Conservation (phyloP, 2,888 invertebrate genomes). For the Tubulanus polymorphus region DNA sequence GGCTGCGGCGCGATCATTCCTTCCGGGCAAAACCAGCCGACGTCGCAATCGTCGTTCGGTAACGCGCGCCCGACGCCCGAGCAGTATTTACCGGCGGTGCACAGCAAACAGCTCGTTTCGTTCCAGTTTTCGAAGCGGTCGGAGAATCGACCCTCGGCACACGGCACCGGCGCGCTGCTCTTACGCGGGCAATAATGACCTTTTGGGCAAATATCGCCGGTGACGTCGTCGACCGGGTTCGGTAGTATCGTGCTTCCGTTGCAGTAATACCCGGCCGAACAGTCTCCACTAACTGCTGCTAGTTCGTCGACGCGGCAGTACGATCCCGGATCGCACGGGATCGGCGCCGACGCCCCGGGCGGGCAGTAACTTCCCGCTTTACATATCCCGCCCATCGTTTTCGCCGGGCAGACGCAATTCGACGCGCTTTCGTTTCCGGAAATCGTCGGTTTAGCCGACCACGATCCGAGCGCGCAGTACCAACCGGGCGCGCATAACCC, state of each 20-base stretch:
- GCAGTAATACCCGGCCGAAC: slow-evolving; percentile 45
- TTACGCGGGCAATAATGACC: slow-evolving; percentile 46
- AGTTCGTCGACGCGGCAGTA: slow-evolving; percentile 40
- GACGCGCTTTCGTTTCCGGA: slow-evolving; percentile 33
- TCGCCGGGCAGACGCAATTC: slow-evolving; percentile 34
- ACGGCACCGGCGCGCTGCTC: slow-evolving; percentile 35
- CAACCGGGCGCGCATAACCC: slow-evolving; percentile 44
- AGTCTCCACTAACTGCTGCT: slow-evolving; percentile 32
- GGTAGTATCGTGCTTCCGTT: slow-evolving; percentile 34
- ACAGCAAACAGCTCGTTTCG: slow-evolving; percentile 38
- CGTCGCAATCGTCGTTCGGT: slow-evolving; percentile 40
- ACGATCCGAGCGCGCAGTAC: slow-evolving; percentile 44
- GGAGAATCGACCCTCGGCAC: slow-evolving; percentile 38
- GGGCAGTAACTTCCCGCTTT: slow-evolving; percentile 46
- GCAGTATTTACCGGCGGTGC: slow-evolving; percentile 46
- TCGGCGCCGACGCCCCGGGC: slow-evolving; percentile 31
- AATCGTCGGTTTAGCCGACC: slow-evolving; percentile 32
- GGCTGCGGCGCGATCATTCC: slow-evolving; percentile 42
- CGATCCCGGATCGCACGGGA: slow-evolving; percentile 37
- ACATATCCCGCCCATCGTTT: slow-evolving; percentile 41
- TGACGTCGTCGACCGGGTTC: slow-evolving; percentile 45
- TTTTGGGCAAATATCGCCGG: slow-evolving; percentile 46
- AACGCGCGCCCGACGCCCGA: slow-evolving; percentile 34
- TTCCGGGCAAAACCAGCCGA: slow-evolving; percentile 42
- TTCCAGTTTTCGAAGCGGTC: slow-evolving; percentile 38